Conservation (phyloP, 2,113 vertebrate species). For the Aspiorhynchus laticeps region DNA sequence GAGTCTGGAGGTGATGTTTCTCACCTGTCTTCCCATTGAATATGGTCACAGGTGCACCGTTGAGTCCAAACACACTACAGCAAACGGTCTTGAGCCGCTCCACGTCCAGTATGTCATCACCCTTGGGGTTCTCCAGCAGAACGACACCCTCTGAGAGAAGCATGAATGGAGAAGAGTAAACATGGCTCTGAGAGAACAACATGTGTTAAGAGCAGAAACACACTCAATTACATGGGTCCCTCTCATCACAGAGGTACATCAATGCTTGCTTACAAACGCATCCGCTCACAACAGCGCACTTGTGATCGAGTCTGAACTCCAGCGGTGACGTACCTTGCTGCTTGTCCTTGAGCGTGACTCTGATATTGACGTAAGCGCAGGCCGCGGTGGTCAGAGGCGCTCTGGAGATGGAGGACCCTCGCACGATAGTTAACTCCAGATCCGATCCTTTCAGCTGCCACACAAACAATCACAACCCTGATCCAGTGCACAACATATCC, state of each 20-base stretch:
- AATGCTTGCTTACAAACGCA: neutral
- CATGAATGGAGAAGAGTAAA: neutral
- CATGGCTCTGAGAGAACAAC: neutral
- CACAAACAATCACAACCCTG: neutral
- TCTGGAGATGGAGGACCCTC: slow-evolving; percentile 68
- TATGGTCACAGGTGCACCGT: slow-evolving; percentile 74
- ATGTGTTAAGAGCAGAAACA: neutral
- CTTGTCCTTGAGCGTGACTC: slow-evolving; percentile 77
- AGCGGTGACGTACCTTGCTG: slow-evolving; percentile 82
- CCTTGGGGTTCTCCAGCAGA: slow-evolving; percentile 94
- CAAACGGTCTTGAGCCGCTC: slow-evolving; percentile 79
- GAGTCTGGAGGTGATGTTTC: slow-evolving; percentile 23
- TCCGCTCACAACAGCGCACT: neutral
- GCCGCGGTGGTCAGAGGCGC: slow-evolving; percentile 76
- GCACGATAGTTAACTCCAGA: slow-evolving; percentile 87
- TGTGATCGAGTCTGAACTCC: neutral
- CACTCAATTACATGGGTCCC: neutral
- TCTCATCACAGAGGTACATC: neutral
- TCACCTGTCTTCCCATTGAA: slow-evolving; percentile 83
- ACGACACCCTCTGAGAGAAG: slow-evolving; percentile 82
- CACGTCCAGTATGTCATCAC: slow-evolving; percentile 82
- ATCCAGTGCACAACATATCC: neutral
- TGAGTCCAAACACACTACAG: slow-evolving; percentile 83
- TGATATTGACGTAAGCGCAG: slow-evolving; percentile 89
- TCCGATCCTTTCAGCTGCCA: slow-evolving; percentile 90